Evolutionary conservation across 2,888 invertebrate genomes (phyloP), one percentile per base, ranked within the genome.

Genomic region (Protodeltote pygarga): DNA sequence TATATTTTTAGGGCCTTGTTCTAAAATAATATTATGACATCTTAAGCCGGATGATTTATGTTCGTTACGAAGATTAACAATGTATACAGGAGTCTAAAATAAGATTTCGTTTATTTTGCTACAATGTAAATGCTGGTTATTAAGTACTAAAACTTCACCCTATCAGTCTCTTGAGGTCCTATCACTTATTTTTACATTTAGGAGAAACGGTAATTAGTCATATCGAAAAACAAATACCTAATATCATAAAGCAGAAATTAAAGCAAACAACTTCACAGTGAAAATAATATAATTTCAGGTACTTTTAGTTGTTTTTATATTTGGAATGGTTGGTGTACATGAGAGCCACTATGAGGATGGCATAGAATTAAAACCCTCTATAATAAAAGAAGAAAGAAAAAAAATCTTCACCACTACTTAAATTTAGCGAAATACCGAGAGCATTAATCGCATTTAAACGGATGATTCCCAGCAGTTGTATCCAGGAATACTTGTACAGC

Each of bases 401-500:
- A 25, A 6, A 6, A 27, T 11, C 13, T 13, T 14, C 19, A 19
- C 4, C 19, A 19, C 4, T 6, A 19, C 1, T 19, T 19, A 1
- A 32, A 24, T 23, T 20, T 6, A 17, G 39, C 19, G 20, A 35
- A 34, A n/a, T n/a, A n/a, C n/a, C n/a, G n/a, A n/a, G n/a, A n/a
- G n/a, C n/a, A n/a, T n/a, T n/a, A 45, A 47, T 45, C 32, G 16
- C 34, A 35, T 38, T 59, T 42, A 17, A 39, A 29, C 20, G 45
- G 33, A 50, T 28, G 53, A 44, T 46, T 47, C 39, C 27, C 19
- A 33, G 25, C 21, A 39, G 44, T 48, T 29, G 29, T 44, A 16
- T 49, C 38, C 37, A 49, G 49, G 44, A 57, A 37, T 45, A 52
- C 44, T 39, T n/a, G n/a, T n/a, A 31, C 39, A 64, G 49, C 40